A percentile compares a stretch with the other conserved stretches of the same genome.
Conservation (phyloP, 2,113 vertebrate genomes). For the Mungos mungo region DNA sequence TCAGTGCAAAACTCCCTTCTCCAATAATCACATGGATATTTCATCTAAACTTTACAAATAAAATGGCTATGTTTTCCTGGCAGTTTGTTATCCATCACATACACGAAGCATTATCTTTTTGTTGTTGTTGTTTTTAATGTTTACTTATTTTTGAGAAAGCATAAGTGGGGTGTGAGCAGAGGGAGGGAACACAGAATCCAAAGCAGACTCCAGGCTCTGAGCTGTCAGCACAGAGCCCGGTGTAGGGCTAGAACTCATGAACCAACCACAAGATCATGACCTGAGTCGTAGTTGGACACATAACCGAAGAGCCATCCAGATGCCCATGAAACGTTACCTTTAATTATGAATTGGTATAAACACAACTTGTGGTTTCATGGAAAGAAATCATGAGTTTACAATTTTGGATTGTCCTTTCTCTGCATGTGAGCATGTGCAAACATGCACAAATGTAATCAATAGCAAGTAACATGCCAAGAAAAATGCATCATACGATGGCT, state of each 20-base stretch:
- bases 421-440: background rate
- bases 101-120: background rate
- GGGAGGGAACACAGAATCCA: too few species aligned
- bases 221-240: too few species aligned
- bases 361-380: background rate
- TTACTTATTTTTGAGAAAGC: too few species aligned
- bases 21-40: background rate
- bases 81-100: background rate
- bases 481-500: conserved; percentile 79
- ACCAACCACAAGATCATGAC: too few species aligned
- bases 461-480: conserved; percentile 80
- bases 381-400: conserved; percentile 30
- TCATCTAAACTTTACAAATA: background rate
- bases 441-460: conserved; percentile 16
- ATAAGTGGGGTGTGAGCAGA: too few species aligned
- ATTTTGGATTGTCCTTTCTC: background rate
- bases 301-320: too few species aligned
- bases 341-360: conserved; percentile 4
- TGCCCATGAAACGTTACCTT: background rate
- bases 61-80: background rate
- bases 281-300: too few species aligned
- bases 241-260: too few species aligned
- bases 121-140: too few species aligned
- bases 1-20: background rate
- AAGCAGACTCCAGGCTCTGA: too few species aligned